Evolutionary conservation across 2,113 vertebrate genomes (phyloP).

Genomic region (Morone chrysops): DNA sequence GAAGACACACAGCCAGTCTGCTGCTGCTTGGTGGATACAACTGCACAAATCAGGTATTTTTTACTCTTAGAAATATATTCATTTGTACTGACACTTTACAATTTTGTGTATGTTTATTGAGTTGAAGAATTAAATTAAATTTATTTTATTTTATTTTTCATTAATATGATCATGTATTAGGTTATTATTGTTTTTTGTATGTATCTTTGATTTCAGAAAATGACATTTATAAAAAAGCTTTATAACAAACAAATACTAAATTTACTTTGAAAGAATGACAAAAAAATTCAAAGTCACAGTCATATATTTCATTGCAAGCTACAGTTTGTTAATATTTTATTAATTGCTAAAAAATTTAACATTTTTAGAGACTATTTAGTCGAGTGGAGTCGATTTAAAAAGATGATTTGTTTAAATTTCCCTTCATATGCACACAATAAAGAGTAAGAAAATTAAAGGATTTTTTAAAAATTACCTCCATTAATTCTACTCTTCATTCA

Average conservation of each 20-base stretch:
- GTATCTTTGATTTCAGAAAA: neutral
- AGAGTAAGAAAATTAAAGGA: neutral
- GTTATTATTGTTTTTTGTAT: neutral
- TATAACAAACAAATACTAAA: neutral
- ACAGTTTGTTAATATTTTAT: conserved; percentile 50
- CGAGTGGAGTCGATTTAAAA: neutral
- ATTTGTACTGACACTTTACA: neutral
- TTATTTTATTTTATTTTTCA: neutral
- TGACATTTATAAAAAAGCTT: no score
- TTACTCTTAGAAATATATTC: neutral
- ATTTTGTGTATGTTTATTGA: neutral
- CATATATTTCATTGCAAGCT: conserved; percentile 24
- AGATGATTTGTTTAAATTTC: neutral
- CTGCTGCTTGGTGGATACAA: conserved; percentile 35
- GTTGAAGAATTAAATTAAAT: neutral
- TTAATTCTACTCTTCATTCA: conserved; percentile 2
- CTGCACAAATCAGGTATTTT: conserved; percentile 54
- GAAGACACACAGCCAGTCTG: conserved; percentile 31
- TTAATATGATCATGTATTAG: neutral
- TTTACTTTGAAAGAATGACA: neutral
- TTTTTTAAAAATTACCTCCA: neutral
- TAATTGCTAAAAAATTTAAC: conserved; percentile 23
- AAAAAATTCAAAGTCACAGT: neutral
- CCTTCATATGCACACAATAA: neutral
- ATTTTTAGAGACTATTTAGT: neutral